These are phyloP conservation scores for Troglohyphantes excavatus DNA, from an alignment of 2,888 invertebrate species.

Conservation along the genomic window DNA sequence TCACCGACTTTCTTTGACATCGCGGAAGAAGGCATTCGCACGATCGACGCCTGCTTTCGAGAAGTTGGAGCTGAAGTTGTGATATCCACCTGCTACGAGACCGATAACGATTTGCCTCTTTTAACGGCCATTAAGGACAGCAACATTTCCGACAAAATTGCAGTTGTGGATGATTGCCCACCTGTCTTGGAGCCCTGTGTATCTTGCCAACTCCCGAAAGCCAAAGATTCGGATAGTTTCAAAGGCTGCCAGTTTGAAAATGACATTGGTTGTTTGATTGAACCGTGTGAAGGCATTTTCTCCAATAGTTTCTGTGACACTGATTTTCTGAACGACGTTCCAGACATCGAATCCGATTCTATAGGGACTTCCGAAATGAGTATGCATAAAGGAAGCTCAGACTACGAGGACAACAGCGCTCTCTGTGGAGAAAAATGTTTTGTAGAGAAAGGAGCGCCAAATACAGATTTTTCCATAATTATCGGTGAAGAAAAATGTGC, in stretches of 20 bases:
- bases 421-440: no score
- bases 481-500: no score
- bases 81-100: slow-evolving; percentile 57
- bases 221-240: neutral
- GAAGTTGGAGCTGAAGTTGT: slow-evolving; percentile 70
- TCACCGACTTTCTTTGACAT: slow-evolving; percentile 57
- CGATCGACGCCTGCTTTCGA: slow-evolving; percentile 66
- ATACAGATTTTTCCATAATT: no score
- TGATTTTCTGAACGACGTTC: neutral
- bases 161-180: slow-evolving; percentile 10
- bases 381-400: no score
- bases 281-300: neutral
- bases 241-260: neutral
- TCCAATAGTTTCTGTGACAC: neutral
- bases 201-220: neutral
- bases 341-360: no score
- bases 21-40: slow-evolving; percentile 60
- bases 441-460: no score
- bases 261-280: neutral
- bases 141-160: neutral
- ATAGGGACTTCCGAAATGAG: no score
- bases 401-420: no score
- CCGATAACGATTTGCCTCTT: slow-evolving; percentile 27
- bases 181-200: slow-evolving; percentile 40
- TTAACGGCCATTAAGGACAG: slow-evolving; percentile 43